Evolutionary conservation across 2,113 vertebrate genomes (phyloP).

Genomic region (Loxodonta africana): DNA sequence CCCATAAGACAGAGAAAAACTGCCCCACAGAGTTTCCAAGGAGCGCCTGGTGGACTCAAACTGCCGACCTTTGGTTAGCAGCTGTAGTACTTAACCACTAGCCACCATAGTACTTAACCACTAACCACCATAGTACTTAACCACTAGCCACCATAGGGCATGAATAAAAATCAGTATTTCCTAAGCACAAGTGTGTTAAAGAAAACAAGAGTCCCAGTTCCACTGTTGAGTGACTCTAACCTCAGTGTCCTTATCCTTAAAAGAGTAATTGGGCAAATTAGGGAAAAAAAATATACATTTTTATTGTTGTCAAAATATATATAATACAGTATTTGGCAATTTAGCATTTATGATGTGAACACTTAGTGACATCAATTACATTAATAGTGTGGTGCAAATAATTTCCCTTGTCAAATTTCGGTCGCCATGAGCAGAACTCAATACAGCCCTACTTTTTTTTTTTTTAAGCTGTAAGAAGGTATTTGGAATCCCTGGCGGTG

Average conservation of each 20-base stretch:
- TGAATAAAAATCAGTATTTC: background rate
- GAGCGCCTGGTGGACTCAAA: too few species aligned
- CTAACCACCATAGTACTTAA: too few species aligned
- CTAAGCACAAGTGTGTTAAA: background rate
- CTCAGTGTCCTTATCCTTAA: background rate
- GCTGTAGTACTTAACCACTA: too few species aligned
- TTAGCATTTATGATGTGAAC: background rate
- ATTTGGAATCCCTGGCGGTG: too few species aligned
- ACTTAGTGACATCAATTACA: background rate
- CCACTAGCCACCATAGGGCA: too few species aligned
- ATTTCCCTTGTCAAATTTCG: background rate
- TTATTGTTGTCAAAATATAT: background rate
- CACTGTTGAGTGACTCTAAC: background rate
- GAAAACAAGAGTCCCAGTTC: background rate
- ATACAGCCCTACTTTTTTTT: rapidly evolving
- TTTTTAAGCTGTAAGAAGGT: background rate
- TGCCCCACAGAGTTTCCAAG: too few species aligned
- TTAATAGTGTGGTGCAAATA: background rate
- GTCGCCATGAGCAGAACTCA: background rate
- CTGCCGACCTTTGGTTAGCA: too few species aligned
- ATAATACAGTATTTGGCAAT: background rate
- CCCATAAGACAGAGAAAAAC: too few species aligned
- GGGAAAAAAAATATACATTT: background rate
- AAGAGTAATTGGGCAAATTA: background rate
- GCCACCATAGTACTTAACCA: too few species aligned